Evolutionary conservation across 2,113 vertebrate genomes (phyloP), one percentile per base, ranked within the genome.

Genomic region (Lepus americanus): DNA sequence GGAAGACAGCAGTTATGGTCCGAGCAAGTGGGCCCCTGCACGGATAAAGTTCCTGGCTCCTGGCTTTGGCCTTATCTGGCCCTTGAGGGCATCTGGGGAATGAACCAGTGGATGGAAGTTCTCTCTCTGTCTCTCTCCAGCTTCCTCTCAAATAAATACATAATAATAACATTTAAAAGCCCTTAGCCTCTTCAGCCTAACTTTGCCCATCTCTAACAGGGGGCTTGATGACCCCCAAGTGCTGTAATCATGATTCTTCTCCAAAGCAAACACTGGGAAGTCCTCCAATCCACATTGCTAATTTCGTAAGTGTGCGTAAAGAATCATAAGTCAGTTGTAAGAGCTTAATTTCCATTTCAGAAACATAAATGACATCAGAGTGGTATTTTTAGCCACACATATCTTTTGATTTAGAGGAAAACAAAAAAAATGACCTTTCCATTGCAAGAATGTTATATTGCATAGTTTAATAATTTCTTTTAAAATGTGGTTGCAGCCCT

Each of bases 351-450:
- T 81, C 12, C 9, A 39, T 70, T 49, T 92, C 6, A 92, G 49
- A 55, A 88, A 72, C 33, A 88, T 19, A 70, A 76, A 39, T 13
- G 39, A 27, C 44, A 31, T 70, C 1, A 89, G 11, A 76, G 27
- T 78, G 39, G 61, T 89, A 88, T 74, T 86, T 95, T 95, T 94
- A 96, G 88, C 85, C 78, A 73, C 23, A 93, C 12, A 72, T 89
- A 33, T 63, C 49, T 87, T 95, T 89, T 85, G 29, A 61, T 61
- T 82, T 82, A 44, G 23, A 29, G 64, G 36, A 19, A 96, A 86
- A 89, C 25, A 17, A 55, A 76, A 33, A 44, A 92, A 80, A 92
- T 86, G 69, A 70, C 64, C 92, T n/a, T 76, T 84, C 6, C 74
- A 59, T 82, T 76, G 59, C 12, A 96, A 70, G 16, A 59, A 70